These are phyloP conservation scores for Furcifer pardalis DNA, from an alignment of 2,797 vertebrate genomes.

Conservation along the genomic window DNA sequence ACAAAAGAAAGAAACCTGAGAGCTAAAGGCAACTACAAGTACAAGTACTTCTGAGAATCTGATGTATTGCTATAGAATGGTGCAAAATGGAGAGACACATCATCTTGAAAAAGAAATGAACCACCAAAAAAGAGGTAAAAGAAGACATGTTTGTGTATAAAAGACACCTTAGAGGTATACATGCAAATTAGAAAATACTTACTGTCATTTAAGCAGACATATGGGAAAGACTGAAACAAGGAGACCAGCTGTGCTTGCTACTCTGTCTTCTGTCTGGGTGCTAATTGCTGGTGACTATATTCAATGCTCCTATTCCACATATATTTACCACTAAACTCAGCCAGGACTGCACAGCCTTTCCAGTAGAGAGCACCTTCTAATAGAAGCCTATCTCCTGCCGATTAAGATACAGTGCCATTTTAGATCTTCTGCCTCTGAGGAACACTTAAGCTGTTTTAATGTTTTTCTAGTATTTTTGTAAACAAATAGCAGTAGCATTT, in stretches of 20 bases:
- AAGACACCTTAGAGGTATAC: not conserved
- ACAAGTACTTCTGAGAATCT: not conserved
- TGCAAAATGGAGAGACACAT: not conserved
- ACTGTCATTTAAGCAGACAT: not conserved
- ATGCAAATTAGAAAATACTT: not conserved
- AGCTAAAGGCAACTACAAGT: not conserved
- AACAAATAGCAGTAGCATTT: too few species aligned
- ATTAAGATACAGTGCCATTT: not conserved
- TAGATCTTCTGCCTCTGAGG: not conserved
- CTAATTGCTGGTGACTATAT: not conserved
- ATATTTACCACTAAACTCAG: not conserved
- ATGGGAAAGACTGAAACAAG: not conserved
- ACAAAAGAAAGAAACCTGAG: not conserved
- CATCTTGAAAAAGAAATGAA: not conserved
- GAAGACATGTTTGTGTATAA: not conserved
- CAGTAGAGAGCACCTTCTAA: not conserved
- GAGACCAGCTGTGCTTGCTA: not conserved
- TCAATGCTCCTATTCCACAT: not conserved
- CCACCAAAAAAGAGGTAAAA: not conserved
- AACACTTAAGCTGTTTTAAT: not conserved
- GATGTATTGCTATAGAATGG: not conserved
- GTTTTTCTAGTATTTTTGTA: not conserved
- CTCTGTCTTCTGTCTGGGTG: not conserved
- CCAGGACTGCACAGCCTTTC: not conserved
- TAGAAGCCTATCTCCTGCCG: not conserved